phyloP scores from a whole-genome alignment of 2,888 invertebrate genomes.

The Caenorhabditis macrosperma region DNA sequence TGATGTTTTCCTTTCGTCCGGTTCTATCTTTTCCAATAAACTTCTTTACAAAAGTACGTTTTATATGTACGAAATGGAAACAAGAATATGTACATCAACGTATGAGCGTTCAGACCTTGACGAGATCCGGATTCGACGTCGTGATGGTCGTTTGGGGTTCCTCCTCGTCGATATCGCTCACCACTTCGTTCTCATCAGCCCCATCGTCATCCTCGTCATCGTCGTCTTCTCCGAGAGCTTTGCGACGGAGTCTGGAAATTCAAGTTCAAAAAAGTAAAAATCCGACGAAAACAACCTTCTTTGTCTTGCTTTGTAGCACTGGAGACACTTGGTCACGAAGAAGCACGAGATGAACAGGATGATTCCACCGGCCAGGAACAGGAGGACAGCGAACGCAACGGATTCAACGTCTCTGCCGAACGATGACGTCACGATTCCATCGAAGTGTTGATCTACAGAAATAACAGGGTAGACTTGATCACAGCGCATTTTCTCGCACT shows the following conservation, averaged over 20 bases:
- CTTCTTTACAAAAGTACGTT: neutral
- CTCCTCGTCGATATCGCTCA: constrained; percentile 51
- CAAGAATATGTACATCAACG: neutral
- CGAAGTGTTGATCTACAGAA: constrained; percentile 22
- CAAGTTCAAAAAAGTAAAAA: neutral
- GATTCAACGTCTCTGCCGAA: constrained; percentile 67
- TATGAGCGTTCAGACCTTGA: constrained; percentile 35
- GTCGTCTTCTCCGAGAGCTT: constrained; percentile 65
- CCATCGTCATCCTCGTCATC: constrained; percentile 57
- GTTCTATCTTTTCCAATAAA: constrained; percentile 17
- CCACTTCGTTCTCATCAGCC: constrained; percentile 33
- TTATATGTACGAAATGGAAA: neutral
- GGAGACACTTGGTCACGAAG: constrained; percentile 66
- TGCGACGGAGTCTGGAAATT: constrained; percentile 58
- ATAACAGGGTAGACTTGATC: neutral
- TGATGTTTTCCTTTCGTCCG: constrained; percentile 18
- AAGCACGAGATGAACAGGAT: constrained; percentile 65
- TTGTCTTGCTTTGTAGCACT: constrained; percentile 67
- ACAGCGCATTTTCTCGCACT: neutral
- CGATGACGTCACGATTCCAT: constrained; percentile 59
- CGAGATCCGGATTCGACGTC: constrained; percentile 39
- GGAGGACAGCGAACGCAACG: constrained; percentile 62
- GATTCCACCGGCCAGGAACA: constrained; percentile 63
- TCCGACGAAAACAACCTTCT: constrained; percentile 57
- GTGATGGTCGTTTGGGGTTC: constrained; percentile 38